Evolutionary conservation across 1,140 invertebrate species (phyloP).

Genomic region (Triops cancriformis): DNA sequence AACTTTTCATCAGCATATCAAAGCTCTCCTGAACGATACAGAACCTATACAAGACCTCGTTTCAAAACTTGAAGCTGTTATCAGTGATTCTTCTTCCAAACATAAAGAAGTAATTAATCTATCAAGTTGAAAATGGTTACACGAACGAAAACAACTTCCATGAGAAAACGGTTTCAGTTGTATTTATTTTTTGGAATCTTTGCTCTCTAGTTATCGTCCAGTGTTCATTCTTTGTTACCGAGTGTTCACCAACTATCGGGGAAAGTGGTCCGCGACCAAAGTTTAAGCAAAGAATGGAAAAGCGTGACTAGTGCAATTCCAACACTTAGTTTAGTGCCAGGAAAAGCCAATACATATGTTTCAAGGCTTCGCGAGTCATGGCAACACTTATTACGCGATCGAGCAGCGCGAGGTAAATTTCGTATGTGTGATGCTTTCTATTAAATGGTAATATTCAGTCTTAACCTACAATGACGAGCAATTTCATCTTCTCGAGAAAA

Average conservation of each 20-base stretch:
- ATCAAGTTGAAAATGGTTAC: not conserved
- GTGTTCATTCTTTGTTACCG: conserved; percentile 32
- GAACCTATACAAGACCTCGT: not conserved
- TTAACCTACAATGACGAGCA: conserved; percentile 87
- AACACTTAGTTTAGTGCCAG: conserved; percentile 51
- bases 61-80: not conserved
- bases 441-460: conserved; percentile 29
- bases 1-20: not conserved
- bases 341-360: conserved; percentile 59
- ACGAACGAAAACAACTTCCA: too few relatives aligned
- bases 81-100: not conserved
- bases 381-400: conserved; percentile 80
- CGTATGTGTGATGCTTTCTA: not conserved
- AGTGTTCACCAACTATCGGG: conserved; percentile 48
- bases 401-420: conserved; percentile 51
- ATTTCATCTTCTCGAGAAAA: conserved; percentile 80
- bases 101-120: not conserved
- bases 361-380: conserved; percentile 76
- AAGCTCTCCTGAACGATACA: not conserved
- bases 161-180: not conserved
- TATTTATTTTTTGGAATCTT: not conserved
- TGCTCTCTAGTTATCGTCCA: not conserved
- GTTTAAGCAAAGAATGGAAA: conserved; percentile 60
- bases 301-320: conserved; percentile 54
- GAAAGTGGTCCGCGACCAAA: conserved; percentile 35